Evolutionary conservation across 2,888 invertebrate species (phyloP), one percentile per base, ranked within the genome.

Genomic region (Calameuta filiformis): DNA sequence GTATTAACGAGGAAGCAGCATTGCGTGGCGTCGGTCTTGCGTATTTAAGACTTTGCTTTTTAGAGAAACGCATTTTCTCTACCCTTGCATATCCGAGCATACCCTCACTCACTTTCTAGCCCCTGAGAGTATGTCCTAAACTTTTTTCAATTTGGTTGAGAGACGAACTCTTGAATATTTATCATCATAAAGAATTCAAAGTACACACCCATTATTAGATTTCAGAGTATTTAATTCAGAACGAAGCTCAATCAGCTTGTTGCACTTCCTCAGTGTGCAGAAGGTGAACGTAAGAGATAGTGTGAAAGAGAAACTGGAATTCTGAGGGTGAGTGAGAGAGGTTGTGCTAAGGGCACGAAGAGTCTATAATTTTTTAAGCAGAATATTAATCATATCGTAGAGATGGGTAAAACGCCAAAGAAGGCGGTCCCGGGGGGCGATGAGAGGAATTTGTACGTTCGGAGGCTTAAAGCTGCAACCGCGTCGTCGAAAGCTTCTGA

Each of bases 401-500:
- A 78, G 81, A 89, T 90, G 89, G 87, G 87, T 89, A 90, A 90
- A 87, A 86, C 88, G 85, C 85, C 89, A 87, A 89, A 89, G 88
- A 90, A 88, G 84, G 86, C 88, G 86, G 85, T 86, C 83, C 86
- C 88, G 87, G 89, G 89, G 85, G 89, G 89, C 87, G 90, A 90
- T 89, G 90, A 90, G 89, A 90, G 89, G 84, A 87, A 87, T 89
- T 85, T 85, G 81, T 84, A 85, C 85, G 84, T 85, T 86, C 87
- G 87, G 84, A 89, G 89, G 82, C 84, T 86, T 82, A 89, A 89
- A 86, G 83, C 87, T 81, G 84, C 87, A 81, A 88, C 82, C 85
- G 84, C 85, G 82, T 79, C 86, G 81, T 85, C 85, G 77, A 88
- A 84, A 84, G 80, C 83, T 85, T 87, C 85, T 76, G 86, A 87